Conservation (phyloP, 2,797 vertebrate genomes). For the Periparus ater region DNA sequence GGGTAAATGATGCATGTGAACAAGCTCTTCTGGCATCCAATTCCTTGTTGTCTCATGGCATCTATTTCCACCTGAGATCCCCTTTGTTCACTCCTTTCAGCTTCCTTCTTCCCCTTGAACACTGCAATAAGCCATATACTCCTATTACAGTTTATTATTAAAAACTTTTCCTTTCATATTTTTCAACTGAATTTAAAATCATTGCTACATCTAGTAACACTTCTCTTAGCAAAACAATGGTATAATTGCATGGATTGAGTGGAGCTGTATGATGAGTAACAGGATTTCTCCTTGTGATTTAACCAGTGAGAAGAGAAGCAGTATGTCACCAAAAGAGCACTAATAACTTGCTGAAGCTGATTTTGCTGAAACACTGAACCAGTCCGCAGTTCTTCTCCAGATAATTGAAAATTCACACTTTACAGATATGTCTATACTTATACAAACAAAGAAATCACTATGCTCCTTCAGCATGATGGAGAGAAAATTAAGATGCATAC, state of each 20-base stretch:
- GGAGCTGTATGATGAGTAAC: accelerated
- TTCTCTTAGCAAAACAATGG: not conserved
- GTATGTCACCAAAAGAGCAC: not conserved
- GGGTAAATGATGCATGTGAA: constrained; percentile 15
- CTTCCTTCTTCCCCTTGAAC: not conserved
- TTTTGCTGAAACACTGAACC: not conserved
- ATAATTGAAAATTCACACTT: not conserved
- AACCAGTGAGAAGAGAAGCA: not conserved
- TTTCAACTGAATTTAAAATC: not conserved
- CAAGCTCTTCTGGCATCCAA: not conserved
- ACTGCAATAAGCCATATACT: not conserved
- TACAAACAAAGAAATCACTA: not conserved
- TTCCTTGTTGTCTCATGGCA: not conserved
- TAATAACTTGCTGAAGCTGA: not conserved
- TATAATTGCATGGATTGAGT: not conserved
- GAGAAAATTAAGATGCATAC: not conserved
- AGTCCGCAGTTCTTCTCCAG: not conserved
- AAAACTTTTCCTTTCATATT: not conserved
- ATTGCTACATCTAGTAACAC: not conserved
- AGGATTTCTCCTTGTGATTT: not conserved
- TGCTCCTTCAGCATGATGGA: not conserved
- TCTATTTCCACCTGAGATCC: not conserved
- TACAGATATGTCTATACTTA: not conserved
- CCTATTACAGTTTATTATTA: not conserved
- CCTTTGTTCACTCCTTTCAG: not conserved